Percentiles rank a stretch among this genome's conserved stretches.
phyloP scores from a whole-genome alignment of 2,888 invertebrate species.

The Deilephila elpenor region DNA sequence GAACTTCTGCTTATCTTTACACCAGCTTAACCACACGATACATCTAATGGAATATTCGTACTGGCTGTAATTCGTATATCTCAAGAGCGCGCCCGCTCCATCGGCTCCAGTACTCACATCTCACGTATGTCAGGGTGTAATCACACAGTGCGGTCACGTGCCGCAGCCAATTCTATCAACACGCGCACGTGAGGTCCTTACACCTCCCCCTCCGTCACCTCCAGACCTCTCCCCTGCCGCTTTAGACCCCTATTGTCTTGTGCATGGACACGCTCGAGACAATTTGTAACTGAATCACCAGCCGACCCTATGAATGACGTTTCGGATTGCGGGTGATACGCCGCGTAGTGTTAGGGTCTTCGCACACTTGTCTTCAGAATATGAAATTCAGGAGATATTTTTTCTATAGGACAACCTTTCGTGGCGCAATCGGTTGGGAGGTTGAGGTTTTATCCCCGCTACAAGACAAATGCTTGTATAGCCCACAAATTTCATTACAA shows the following conservation, averaged over 20 bases:
- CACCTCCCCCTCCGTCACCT: not conserved
- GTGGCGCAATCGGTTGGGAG: no score
- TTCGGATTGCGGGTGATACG: not conserved
- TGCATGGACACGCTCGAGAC: slow-evolving; percentile 10
- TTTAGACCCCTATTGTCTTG: slow-evolving; percentile 1
- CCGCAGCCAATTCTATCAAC: slow-evolving; percentile 29
- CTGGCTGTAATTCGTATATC: not conserved
- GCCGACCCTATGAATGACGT: slow-evolving; percentile 1
- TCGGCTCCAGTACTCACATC: slow-evolving; percentile 1
- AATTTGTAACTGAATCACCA: slow-evolving; percentile 23
- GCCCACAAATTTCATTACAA: no score
- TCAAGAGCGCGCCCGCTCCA: not conserved
- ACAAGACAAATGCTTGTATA: no score
- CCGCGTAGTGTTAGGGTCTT: not conserved
- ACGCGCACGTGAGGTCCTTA: slow-evolving; percentile 6
- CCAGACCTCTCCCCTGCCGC: not conserved
- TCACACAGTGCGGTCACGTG: slow-evolving; percentile 29
- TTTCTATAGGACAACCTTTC: no score
- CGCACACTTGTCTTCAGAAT: no score
- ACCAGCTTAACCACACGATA: no score
- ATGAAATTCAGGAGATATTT: no score
- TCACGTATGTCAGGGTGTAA: slow-evolving; percentile 14
- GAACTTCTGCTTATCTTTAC: no score
- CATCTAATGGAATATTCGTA: not conserved
- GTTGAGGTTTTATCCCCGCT: no score